These are phyloP conservation scores for Urocyon cinereoargenteus DNA, from an alignment of 2,797 vertebrate species.

Conservation along the genomic window DNA sequence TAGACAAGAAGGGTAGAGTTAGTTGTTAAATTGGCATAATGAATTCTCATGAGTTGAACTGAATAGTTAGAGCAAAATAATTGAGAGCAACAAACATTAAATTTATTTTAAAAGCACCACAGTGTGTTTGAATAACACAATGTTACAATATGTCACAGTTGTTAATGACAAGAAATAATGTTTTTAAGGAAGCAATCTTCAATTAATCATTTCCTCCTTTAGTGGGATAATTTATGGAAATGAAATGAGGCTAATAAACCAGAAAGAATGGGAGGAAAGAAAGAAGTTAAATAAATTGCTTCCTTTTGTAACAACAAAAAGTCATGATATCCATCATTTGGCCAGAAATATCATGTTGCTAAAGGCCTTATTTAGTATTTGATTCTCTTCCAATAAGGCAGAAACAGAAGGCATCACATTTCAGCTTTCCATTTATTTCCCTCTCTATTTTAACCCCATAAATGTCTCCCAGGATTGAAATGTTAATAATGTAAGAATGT, in stretches of 20 bases:
- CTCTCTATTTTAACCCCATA: slow-evolving; percentile 84
- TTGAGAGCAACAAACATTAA: slow-evolving; percentile 83
- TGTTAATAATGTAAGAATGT: slow-evolving; percentile 63
- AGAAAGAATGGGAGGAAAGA: slow-evolving; percentile 84
- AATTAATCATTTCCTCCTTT: slow-evolving; percentile 90
- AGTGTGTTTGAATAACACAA: slow-evolving; percentile 84
- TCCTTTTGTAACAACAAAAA: slow-evolving; percentile 89
- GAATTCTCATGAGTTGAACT: slow-evolving; percentile 81
- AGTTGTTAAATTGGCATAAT: slow-evolving; percentile 81
- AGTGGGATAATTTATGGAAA: slow-evolving; percentile 89
- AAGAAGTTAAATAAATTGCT: slow-evolving; percentile 89
- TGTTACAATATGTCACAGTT: slow-evolving; percentile 84
- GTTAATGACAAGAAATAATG: slow-evolving; percentile 89
- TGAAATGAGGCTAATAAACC: slow-evolving; percentile 88
- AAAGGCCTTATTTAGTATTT: slow-evolving; percentile 84
- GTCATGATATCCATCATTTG: slow-evolving; percentile 89
- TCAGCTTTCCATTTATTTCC: slow-evolving; percentile 83
- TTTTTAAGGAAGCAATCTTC: slow-evolving; percentile 90
- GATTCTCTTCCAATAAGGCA: slow-evolving; percentile 83
- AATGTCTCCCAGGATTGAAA: slow-evolving; percentile 77
- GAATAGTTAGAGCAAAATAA: slow-evolving; percentile 82
- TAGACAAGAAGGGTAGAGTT: slow-evolving; percentile 69
- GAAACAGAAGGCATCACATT: slow-evolving; percentile 84
- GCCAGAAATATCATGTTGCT: slow-evolving; percentile 87
- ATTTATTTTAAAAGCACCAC: slow-evolving; percentile 84